Evolutionary conservation across 2,797 vertebrate genomes (phyloP), one percentile per base, ranked within the genome.

Genomic region (Urophycis tenuis): DNA sequence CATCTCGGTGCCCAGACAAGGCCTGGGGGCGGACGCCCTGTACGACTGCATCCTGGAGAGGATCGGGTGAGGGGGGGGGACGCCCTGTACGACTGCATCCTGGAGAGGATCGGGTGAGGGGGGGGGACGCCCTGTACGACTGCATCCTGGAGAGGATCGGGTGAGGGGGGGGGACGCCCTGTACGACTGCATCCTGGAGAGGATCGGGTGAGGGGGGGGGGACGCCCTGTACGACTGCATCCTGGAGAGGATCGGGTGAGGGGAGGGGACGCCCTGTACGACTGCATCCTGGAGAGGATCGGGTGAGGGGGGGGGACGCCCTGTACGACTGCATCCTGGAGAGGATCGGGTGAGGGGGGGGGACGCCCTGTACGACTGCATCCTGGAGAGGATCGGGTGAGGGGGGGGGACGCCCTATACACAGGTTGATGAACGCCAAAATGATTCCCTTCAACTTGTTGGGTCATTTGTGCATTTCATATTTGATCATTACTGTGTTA

Each of bases 211-310:
- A 29, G 11, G n/a, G 60, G 92, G 93, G 2, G 91, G 95, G 33
- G 95, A 97, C 25, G 87, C 93, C 39, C 92, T 99, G 74, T 97
- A 98, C 79, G 87, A 91, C 53, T 93, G 93, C 53, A 91, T 99
- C 85, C 90, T 97, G 78, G 94, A 97, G 84, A 94, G 95, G 77
- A 96, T 98, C 84, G 93, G 95, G n/a, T n/a, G n/a, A n/a, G n/a
- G n/a, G n/a, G n/a, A n/a, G n/a, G n/a, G n/a, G 95, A 97, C 25
- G 87, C 93, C 45, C 92, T 99, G 74, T 97, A 98, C 79, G 87
- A 91, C 53, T 93, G 93, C 60, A 91, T 99, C 85, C 90, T 97
- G 78, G 94, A 97, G 84, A 94, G 95, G 77, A 96, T 98, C 84
- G 93, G 95, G 96, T 92, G 76, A 29, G 11, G 60, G 92, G 93